Evolutionary conservation across 2,888 invertebrate species (phyloP).

Genomic region (Zaprionus obscuricornis): DNA sequence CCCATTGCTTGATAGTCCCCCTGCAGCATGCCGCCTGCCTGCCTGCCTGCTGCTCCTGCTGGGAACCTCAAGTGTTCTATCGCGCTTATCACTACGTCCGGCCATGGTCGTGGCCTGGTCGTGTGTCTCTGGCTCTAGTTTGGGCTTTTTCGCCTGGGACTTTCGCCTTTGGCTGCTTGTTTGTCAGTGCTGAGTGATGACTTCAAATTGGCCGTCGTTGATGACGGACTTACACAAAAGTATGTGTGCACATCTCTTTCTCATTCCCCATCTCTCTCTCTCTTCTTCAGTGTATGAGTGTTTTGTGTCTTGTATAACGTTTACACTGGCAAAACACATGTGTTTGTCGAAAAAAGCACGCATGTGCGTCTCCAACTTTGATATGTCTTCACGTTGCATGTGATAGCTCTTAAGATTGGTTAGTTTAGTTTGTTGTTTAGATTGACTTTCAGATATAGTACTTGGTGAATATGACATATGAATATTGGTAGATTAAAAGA

Average conservation of each 20-base stretch:
- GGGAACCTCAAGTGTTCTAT: constrained; percentile 8
- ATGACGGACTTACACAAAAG: constrained; percentile 46
- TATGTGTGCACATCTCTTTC: constrained; percentile 34
- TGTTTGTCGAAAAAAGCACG: constrained; percentile 32
- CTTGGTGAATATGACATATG: too few relatives aligned
- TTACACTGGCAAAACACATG: constrained; percentile 56
- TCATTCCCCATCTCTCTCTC: too few relatives aligned
- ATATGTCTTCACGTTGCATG: constrained; percentile 19
- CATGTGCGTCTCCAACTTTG: constrained; percentile 15
- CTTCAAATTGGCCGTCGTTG: constrained; percentile 73
- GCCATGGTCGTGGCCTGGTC: constrained; percentile 3
- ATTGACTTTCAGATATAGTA: background rate
- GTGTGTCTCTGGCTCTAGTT: too few relatives aligned
- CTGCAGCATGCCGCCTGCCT: too few relatives aligned
- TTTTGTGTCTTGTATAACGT: constrained; percentile 26
- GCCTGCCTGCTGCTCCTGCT: too few relatives aligned
- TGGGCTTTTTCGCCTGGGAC: too few relatives aligned
- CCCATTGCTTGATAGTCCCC: background rate
- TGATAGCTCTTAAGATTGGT: background rate
- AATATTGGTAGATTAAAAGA: too few relatives aligned
- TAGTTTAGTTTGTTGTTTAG: background rate
- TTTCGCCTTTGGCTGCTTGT: constrained; percentile 54
- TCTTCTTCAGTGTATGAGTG: constrained; percentile 28
- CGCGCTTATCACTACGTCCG: constrained; percentile 40
- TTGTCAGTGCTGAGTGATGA: constrained; percentile 73